phyloP scores from a whole-genome alignment of 2,113 vertebrate genomes.

The Nothocercus nigrocapillus region DNA sequence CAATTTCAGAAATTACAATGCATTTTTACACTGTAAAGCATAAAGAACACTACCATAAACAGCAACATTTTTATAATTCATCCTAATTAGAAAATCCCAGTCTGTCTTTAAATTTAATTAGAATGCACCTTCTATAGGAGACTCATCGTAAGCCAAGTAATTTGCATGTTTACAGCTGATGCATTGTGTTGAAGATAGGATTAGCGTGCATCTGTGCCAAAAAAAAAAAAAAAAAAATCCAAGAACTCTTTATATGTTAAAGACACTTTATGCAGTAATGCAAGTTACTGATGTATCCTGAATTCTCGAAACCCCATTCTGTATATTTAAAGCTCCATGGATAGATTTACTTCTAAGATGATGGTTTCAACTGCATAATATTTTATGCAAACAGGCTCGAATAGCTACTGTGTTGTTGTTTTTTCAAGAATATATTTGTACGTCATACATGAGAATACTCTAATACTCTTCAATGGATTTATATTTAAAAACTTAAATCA shows the following conservation, averaged over 20 bases:
- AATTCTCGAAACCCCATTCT: not conserved
- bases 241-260: not conserved
- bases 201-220: not conserved
- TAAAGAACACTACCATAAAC: conserved; percentile 43
- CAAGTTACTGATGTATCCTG: not conserved
- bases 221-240: conserved; percentile 21
- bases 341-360: conserved; percentile 6
- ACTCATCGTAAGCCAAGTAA: conserved; percentile 37
- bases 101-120: conserved; percentile 70
- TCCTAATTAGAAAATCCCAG: conserved; percentile 47
- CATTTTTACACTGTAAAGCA: conserved; percentile 22
- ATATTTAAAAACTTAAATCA: not conserved
- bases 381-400: not conserved
- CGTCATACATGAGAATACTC: not conserved
- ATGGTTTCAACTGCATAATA: not conserved
- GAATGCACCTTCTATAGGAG: conserved; percentile 48
- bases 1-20: conserved; percentile 37
- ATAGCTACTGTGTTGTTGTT: not conserved
- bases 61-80: conserved; percentile 65
- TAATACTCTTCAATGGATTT: conserved; percentile 12
- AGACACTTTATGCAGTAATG: not conserved
- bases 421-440: conserved; percentile 13
- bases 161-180: conserved; percentile 52
- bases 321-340: not conserved
- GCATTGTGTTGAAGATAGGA: conserved; percentile 1